These are phyloP conservation scores for Drosophila bocqueti DNA, from an alignment of 1,140 invertebrate genomes.

Conservation along the genomic window DNA sequence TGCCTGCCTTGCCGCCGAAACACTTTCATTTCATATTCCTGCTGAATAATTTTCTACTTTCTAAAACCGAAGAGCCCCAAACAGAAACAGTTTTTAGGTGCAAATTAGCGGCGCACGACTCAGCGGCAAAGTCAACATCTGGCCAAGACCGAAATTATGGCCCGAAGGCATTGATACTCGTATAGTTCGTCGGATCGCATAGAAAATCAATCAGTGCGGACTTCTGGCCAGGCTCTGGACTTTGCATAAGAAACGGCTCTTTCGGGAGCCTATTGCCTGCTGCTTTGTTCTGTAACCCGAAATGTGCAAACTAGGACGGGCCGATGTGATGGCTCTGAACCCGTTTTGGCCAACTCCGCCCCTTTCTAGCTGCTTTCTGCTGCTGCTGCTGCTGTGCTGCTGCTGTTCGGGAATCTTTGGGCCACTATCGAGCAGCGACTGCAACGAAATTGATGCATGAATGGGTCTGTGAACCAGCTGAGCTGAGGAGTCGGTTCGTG, in stretches of 20 bases:
- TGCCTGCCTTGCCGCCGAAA: conserved; percentile 23
- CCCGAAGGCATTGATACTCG: conserved; percentile 32
- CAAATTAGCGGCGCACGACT: conserved; percentile 79
- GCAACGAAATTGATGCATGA: conserved; percentile 72
- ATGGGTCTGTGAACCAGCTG: conserved; percentile 78
- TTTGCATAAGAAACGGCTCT: conserved; percentile 35
- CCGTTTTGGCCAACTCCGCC: conserved; percentile 71
- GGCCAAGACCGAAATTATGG: conserved; percentile 55
- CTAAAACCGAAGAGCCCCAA: conserved; percentile 61
- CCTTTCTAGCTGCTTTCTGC: conserved; percentile 46
- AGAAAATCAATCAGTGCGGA: conserved; percentile 74
- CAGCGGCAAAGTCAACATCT: conserved; percentile 30
- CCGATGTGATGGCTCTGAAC: conserved; percentile 60
- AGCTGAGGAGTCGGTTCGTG: conserved; percentile 73
- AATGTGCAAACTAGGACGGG: conserved; percentile 73
- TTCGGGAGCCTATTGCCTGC: conserved; percentile 16
- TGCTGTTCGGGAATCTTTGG: conserved; percentile 50
- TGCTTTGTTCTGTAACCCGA: conserved; percentile 66
- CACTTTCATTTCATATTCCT: conserved; percentile 77
- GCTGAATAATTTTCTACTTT: conserved; percentile 63
- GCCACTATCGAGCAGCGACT: conserved; percentile 60
- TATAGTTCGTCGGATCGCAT: conserved; percentile 24
- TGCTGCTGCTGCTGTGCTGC: conserved; percentile 36
- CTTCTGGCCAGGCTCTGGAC: conserved; percentile 36
- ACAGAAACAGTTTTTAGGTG: conserved; percentile 55